A percentile compares a stretch with the other conserved stretches of the same genome.
Evolutionary conservation across 2,888 invertebrate species (phyloP).

Genomic region (Buathra laborator): DNA sequence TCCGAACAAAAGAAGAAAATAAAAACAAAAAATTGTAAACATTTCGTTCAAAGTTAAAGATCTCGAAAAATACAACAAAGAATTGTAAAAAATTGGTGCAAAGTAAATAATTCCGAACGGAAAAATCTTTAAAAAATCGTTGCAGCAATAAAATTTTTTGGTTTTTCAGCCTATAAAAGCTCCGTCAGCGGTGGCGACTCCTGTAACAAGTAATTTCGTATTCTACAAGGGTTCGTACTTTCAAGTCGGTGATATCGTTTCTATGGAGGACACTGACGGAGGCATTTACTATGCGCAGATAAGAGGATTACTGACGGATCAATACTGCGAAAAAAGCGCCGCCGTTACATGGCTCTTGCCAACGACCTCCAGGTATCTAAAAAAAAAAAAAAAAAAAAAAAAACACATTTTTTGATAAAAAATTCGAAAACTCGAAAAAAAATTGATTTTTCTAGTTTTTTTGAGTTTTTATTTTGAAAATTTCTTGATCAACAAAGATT

Average conservation of each 20-base stretch:
- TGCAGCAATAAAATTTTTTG: background rate
- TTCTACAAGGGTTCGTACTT: conserved; percentile 93
- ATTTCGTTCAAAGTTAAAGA: background rate
- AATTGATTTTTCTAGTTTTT: too few relatives aligned
- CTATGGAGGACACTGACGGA: conserved; percentile 91
- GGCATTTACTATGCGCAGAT: conserved; percentile 96
- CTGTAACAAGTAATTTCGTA: conserved; percentile 92
- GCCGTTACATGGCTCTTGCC: conserved; percentile 97
- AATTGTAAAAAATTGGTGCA: background rate
- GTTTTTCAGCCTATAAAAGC: conserved; percentile 90
- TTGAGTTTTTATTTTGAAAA: too few relatives aligned
- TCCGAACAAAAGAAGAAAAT: background rate
- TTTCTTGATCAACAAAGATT: background rate
- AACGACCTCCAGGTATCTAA: conserved; percentile 88
- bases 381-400: background rate
- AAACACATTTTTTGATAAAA: background rate
- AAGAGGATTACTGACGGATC: conserved; percentile 95
- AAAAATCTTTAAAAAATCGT: too few relatives aligned
- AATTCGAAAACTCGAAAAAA: too few relatives aligned
- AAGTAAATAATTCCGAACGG: too few relatives aligned
- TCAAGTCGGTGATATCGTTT: conserved; percentile 96
- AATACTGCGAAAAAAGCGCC: conserved; percentile 97
- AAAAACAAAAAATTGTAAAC: background rate
- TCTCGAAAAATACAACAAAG: background rate
- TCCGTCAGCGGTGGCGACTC: conserved; percentile 92